Conservation (phyloP, 2,888 invertebrate genomes). For the Taenaris catops region DNA sequence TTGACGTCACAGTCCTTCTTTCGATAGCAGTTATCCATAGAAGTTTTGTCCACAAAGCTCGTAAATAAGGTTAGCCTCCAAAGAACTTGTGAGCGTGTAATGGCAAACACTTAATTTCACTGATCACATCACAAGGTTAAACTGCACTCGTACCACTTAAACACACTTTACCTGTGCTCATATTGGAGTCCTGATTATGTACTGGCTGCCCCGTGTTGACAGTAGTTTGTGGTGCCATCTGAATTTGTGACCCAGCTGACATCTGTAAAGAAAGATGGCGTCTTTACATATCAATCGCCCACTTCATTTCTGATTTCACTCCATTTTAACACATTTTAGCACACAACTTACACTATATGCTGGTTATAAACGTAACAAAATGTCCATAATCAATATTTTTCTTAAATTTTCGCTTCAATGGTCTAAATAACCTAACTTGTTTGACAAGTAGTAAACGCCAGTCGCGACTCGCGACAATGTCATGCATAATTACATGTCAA, state of each 20-base stretch:
- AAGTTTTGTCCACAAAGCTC: conserved; percentile 45
- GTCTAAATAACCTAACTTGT: conserved; percentile 73
- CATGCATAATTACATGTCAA: too few species aligned
- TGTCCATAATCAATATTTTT: conserved; percentile 41
- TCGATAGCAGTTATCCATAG: conserved; percentile 55
- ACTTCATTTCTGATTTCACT: conserved; percentile 39
- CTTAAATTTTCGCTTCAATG: conserved; percentile 42
- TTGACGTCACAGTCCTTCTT: conserved; percentile 70
- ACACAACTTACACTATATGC: conserved; percentile 43
- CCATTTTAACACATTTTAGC: conserved; percentile 34
- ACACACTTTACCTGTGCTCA: conserved; percentile 92
- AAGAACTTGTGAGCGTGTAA: conserved; percentile 35
- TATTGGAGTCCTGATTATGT: conserved; percentile 98
- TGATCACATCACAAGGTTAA: conserved; percentile 53
- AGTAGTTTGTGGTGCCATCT: conserved; percentile 97
- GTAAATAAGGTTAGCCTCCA: conserved; percentile 46
- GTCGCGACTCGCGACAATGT: conserved; percentile 69
- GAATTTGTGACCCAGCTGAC: conserved; percentile 98
- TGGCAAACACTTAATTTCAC: conserved; percentile 57
- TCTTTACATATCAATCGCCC: conserved; percentile 78
- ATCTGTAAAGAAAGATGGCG: conserved; percentile 87
- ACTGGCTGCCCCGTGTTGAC: conserved; percentile 90
- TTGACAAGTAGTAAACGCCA: conserved; percentile 78
- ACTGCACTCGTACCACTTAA: conserved; percentile 63
- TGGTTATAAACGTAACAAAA: conserved; percentile 41